Conservation (phyloP, 2,797 vertebrate species). For the Coracias cyanogaster region DNA sequence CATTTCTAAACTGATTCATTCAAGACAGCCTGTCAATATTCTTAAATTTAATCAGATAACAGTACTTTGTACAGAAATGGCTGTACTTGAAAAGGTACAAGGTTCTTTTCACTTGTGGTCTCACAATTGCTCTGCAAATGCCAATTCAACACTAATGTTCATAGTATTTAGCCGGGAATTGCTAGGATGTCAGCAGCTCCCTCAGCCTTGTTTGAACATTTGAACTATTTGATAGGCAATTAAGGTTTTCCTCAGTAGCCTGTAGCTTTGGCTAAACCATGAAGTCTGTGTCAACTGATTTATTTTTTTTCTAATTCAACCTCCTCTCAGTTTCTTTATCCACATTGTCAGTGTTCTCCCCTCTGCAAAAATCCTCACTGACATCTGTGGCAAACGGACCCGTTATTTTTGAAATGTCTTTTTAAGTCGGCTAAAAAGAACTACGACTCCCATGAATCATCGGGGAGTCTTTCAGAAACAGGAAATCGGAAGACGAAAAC, state of each 20-base stretch:
- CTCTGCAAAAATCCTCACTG: not conserved
- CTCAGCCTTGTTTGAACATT: not conserved
- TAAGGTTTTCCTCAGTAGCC: not conserved
- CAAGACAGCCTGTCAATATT: not conserved
- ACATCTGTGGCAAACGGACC: no score
- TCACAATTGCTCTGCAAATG: not conserved
- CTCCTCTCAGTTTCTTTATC: not conserved
- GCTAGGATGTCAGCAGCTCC: not conserved
- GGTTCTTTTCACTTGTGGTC: not conserved
- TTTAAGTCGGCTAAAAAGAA: no score
- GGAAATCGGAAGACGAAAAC: no score
- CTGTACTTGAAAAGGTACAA: not conserved
- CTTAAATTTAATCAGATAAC: conserved; percentile 3
- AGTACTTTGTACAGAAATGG: not conserved
- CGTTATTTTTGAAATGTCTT: no score
- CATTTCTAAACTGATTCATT: not conserved
- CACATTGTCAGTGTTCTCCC: not conserved
- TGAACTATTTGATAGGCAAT: conserved; percentile 3
- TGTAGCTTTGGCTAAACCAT: not conserved
- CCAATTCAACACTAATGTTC: not conserved
- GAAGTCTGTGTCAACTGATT: not conserved
- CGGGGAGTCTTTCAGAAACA: no score
- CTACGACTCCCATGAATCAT: no score
- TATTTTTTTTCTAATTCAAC: not conserved
- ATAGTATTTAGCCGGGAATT: not conserved